A percentile compares a stretch with the other conserved stretches of the same genome.
phyloP scores from a whole-genome alignment of 2,888 invertebrate genomes.

The Bursaphelenchus okinawaensis region DNA sequence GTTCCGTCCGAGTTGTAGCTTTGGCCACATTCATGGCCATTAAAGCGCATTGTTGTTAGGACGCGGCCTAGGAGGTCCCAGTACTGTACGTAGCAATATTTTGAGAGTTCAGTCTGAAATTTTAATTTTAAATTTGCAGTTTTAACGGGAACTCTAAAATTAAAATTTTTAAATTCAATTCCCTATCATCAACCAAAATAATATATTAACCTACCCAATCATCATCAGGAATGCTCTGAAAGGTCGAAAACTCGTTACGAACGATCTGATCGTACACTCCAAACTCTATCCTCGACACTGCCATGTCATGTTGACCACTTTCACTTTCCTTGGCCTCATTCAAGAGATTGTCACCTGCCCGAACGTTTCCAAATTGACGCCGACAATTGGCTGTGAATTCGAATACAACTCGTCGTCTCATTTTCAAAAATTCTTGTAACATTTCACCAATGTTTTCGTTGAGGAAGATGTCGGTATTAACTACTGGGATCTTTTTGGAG shows the following conservation, averaged over 20 bases:
- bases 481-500: constrained; percentile 13
- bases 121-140: neutral
- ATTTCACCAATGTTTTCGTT: constrained; percentile 5
- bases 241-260: neutral
- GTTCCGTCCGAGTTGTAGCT: constrained; percentile 8
- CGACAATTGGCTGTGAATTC: constrained; percentile 5
- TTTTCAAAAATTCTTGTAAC: neutral
- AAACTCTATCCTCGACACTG: constrained; percentile 4
- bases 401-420: constrained; percentile 3
- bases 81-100: constrained; percentile 3
- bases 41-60: constrained; percentile 5
- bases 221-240: neutral
- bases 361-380: neutral
- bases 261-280: constrained; percentile 3
- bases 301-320: constrained; percentile 4
- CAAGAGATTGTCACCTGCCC: neutral
- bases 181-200: neutral
- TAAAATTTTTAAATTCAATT: neutral
- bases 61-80: constrained; percentile 2
- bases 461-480: constrained; percentile 9
- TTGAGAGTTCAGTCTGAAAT: neutral
- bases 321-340: constrained; percentile 1
- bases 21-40: constrained; percentile 2
- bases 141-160: neutral
- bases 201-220: constrained; percentile 1